These are phyloP conservation scores for Setophaga kirtlandii DNA, from an alignment of 2,113 vertebrate species.

Conservation along the genomic window DNA sequence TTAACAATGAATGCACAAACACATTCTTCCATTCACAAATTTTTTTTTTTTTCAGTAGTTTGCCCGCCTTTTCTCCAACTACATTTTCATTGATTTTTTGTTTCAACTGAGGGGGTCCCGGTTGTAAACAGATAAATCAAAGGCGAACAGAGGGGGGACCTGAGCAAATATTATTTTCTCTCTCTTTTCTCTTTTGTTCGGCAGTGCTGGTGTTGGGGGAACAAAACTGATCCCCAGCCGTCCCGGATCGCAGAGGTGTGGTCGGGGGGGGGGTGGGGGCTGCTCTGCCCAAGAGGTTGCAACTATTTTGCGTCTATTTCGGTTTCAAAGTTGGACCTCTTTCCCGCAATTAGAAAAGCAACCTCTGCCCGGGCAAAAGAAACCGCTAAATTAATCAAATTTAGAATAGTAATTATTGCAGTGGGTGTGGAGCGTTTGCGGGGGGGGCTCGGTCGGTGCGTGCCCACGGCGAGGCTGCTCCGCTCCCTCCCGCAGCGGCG, in stretches of 20 bases:
- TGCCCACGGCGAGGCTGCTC: not conserved
- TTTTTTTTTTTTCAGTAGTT: constrained; percentile 59
- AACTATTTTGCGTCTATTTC: not conserved
- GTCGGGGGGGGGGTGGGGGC: not conserved
- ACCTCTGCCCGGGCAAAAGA: not conserved
- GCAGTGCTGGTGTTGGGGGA: constrained; percentile 4
- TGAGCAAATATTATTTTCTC: constrained; percentile 48
- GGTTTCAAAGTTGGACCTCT: not conserved
- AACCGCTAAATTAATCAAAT: not conserved
- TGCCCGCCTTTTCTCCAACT: constrained; percentile 74
- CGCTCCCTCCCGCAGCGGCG: not conserved
- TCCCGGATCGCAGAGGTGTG: constrained; percentile 15
- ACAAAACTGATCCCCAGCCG: constrained; percentile 4
- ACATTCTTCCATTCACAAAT: constrained; percentile 91
- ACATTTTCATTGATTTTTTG: constrained; percentile 72
- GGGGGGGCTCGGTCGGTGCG: not conserved
- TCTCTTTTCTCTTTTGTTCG: constrained; percentile 15
- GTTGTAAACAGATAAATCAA: constrained; percentile 73
- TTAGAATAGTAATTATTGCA: not conserved
- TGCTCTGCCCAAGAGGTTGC: not conserved
- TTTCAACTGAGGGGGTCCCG: constrained; percentile 58
- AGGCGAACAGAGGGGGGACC: constrained; percentile 39
- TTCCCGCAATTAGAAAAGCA: not conserved
- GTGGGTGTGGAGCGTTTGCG: not conserved
- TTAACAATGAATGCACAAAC: constrained; percentile 93